A percentile compares a stretch with the other conserved stretches of the same genome.
Conservation (phyloP, 2,888 invertebrate species). For the Suillia variegata region DNA sequence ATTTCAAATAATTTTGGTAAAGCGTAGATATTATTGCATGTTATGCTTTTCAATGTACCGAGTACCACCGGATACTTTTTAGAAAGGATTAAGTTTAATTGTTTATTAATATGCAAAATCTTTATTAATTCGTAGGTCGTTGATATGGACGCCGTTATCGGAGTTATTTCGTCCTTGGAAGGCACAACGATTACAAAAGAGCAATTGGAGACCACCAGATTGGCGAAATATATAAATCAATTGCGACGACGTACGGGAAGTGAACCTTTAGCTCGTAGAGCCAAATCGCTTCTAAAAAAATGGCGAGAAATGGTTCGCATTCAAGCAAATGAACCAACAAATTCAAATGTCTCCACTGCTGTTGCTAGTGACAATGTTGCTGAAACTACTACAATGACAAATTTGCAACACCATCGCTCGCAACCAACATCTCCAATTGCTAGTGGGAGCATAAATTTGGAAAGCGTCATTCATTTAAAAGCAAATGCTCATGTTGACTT, state of each 20-base stretch:
- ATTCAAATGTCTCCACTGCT: neutral
- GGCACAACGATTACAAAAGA: slow-evolving; percentile 67
- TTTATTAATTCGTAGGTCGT: too few species aligned
- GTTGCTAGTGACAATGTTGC: neutral
- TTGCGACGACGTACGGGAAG: slow-evolving; percentile 84
- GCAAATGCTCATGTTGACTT: neutral
- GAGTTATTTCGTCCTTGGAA: slow-evolving; percentile 93
- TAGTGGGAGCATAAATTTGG: neutral
- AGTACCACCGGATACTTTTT: too few species aligned
- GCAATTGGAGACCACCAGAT: slow-evolving; percentile 78
- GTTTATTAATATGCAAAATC: too few species aligned
- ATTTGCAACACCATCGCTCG: slow-evolving; percentile 24
- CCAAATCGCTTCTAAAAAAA: slow-evolving; percentile 88
- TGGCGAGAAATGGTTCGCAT: slow-evolving; percentile 90
- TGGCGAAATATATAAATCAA: slow-evolving; percentile 93
- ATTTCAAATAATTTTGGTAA: too few species aligned
- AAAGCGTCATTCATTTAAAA: neutral
- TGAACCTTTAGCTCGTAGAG: slow-evolving; percentile 83
- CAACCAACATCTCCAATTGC: slow-evolving; percentile 36
- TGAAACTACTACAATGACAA: neutral
- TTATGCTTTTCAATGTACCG: too few species aligned
- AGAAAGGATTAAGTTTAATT: too few species aligned
- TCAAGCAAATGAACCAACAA: slow-evolving; percentile 24
- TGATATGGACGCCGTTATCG: slow-evolving; percentile 91
- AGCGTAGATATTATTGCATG: too few species aligned